Evolutionary conservation across 2,797 vertebrate genomes (phyloP).

Genomic region (Paramormyrops hopkinsi): DNA sequence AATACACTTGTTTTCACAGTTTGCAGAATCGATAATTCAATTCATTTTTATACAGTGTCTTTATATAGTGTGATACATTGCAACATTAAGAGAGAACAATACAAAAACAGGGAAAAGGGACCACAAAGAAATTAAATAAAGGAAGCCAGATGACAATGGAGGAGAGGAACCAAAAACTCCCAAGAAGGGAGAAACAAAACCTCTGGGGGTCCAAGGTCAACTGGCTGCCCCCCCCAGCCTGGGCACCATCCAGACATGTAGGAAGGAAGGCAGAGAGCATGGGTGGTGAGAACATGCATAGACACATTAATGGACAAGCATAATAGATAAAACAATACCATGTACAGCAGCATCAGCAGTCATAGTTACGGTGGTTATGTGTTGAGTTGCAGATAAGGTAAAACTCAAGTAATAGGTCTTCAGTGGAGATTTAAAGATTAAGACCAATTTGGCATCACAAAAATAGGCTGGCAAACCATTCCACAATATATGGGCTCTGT

Average conservation of each 20-base stretch:
- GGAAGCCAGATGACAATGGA: too few relatives aligned
- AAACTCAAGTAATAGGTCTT: not conserved
- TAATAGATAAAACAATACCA: not conserved
- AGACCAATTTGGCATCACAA: not conserved
- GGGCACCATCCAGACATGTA: not conserved
- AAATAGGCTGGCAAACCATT: not conserved
- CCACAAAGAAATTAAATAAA: too few relatives aligned
- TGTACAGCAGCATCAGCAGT: not conserved
- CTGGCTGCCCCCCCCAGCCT: not conserved
- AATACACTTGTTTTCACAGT: not conserved
- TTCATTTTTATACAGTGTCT: too few relatives aligned
- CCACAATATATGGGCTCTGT: not conserved
- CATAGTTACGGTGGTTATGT: not conserved
- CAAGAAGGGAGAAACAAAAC: too few relatives aligned
- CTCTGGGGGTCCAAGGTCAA: not conserved
- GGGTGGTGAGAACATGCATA: not conserved
- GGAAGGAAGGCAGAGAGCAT: not conserved
- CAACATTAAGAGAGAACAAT: too few relatives aligned
- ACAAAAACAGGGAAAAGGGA: too few relatives aligned
- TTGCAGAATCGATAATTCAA: not conserved
- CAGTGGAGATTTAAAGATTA: not conserved
- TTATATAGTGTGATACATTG: too few relatives aligned
- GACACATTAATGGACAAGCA: not conserved
- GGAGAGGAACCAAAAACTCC: too few relatives aligned
- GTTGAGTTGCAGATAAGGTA: not conserved